Evolutionary conservation across 1,140 invertebrate species (phyloP), one percentile per base, ranked within the genome.

Genomic region (Anthonomus grandis): DNA sequence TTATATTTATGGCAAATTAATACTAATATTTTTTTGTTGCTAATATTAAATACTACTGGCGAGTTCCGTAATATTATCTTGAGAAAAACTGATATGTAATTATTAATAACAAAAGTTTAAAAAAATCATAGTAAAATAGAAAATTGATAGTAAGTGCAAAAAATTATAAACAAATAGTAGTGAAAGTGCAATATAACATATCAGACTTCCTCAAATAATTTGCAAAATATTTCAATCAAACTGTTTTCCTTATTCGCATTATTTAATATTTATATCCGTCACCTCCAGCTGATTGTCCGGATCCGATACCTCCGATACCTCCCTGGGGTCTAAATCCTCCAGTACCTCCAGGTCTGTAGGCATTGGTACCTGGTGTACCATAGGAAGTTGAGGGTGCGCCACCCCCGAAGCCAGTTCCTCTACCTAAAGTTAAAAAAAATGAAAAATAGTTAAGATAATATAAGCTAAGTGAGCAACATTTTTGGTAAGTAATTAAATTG

Each of bases 201-300:
- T n/a, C n/a, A n/a, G n/a, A n/a, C n/a, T n/a, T n/a, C n/a, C n/a
- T n/a, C n/a, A n/a, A n/a, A n/a, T n/a, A n/a, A n/a, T n/a, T n/a
- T n/a, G n/a, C n/a, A n/a, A n/a, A n/a, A n/a, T n/a, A n/a, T n/a
- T n/a, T n/a, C n/a, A n/a, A n/a, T n/a, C n/a, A n/a, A n/a, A n/a
- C n/a, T n/a, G n/a, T n/a, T n/a, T n/a, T n/a, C n/a, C n/a, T n/a
- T n/a, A n/a, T n/a, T n/a, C n/a, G n/a, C n/a, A n/a, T 27, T 19
- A 18, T n/a, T 47, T 60, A 60, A 25, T 61, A 61, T 48, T 49
- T 57, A 37, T 61, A 61, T 12, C 59, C 59, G 5, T 41, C 46
- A 23, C 52, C 48, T 31, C 41, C 59, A n/a, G 41, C 6, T 13
- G 50, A 15, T 21, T 53, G 50, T n/a, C 59, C 59, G 6, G 59